These are phyloP conservation scores for Spisula solida DNA, from an alignment of 2,888 invertebrate genomes.

Conservation along the genomic window DNA sequence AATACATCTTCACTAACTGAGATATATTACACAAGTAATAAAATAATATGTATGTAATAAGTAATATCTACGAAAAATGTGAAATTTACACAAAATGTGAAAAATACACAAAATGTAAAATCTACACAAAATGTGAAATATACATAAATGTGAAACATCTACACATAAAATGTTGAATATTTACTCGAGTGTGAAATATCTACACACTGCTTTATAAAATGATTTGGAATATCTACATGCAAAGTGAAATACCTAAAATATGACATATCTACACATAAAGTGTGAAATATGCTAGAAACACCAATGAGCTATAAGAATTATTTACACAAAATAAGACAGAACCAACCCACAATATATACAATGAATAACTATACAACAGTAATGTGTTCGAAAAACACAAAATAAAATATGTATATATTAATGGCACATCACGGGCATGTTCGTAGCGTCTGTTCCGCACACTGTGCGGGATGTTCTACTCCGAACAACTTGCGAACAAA, in stretches of 20 bases:
- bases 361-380: neutral
- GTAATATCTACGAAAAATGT: neutral
- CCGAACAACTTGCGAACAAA: too few species aligned
- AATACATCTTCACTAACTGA: neutral
- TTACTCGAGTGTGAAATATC: neutral
- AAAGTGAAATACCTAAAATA: slow-evolving; percentile 15
- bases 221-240: neutral
- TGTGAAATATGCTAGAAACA: neutral
- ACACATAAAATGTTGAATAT: neutral
- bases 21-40: neutral
- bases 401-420: neutral
- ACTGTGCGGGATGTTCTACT: too few species aligned
- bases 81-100: neutral
- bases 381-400: neutral
- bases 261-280: neutral
- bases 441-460: too few species aligned
- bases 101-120: neutral
- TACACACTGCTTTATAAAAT: neutral
- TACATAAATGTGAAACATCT: slow-evolving; percentile 3
- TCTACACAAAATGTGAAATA: neutral
- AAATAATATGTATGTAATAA: neutral
- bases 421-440: neutral
- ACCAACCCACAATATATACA: slow-evolving; percentile 13
- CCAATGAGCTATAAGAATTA: neutral
- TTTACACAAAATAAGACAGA: neutral